Percentiles rank a stretch among this genome's conserved stretches.
Conservation (phyloP, 1,140 invertebrate genomes). For the Bombus fervidus region DNA sequence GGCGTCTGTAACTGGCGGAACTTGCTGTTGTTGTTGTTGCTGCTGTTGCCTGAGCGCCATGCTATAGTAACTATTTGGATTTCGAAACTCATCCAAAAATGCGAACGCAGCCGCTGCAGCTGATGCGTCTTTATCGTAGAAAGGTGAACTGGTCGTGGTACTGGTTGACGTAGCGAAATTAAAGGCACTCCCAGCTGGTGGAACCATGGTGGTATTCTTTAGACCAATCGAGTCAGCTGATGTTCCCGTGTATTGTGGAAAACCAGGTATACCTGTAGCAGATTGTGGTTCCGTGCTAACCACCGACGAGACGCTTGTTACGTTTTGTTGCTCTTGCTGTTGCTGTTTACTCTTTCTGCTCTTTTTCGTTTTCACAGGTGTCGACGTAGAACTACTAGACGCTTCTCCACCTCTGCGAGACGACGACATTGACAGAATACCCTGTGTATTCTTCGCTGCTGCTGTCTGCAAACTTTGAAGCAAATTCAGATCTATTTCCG, state of each 20-base stretch:
- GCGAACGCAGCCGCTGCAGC: conserved; percentile 77
- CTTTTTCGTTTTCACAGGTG: conserved; percentile 72
- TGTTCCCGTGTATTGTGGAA: conserved; percentile 71
- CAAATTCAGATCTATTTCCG: conserved; percentile 78
- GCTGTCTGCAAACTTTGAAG: conserved; percentile 76
- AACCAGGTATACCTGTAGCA: conserved; percentile 63
- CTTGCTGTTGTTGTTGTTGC: conserved; percentile 73
- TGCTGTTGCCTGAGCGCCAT: conserved; percentile 75
- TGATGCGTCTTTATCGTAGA: conserved; percentile 79
- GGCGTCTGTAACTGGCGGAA: conserved; percentile 63
- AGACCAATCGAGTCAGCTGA: conserved; percentile 69
- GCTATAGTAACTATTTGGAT: conserved; percentile 78
- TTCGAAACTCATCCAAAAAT: conserved; percentile 79
- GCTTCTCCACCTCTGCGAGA: conserved; percentile 63
- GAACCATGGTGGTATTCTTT: conserved; percentile 72
- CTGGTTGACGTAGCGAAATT: conserved; percentile 75
- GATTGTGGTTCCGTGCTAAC: conserved; percentile 62
- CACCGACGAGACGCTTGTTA: conserved; percentile 54
- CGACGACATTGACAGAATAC: conserved; percentile 70
- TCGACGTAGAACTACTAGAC: conserved; percentile 24
- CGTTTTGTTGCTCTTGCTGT: conserved; percentile 66
- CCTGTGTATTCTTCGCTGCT: conserved; percentile 69
- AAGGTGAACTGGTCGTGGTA: conserved; percentile 71
- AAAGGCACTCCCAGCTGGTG: conserved; percentile 76
- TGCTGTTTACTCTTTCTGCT: conserved; percentile 75